Base-by-base conservation (phyloP, 1,140 invertebrate species). In the Lepidurus arcticus region DNA sequence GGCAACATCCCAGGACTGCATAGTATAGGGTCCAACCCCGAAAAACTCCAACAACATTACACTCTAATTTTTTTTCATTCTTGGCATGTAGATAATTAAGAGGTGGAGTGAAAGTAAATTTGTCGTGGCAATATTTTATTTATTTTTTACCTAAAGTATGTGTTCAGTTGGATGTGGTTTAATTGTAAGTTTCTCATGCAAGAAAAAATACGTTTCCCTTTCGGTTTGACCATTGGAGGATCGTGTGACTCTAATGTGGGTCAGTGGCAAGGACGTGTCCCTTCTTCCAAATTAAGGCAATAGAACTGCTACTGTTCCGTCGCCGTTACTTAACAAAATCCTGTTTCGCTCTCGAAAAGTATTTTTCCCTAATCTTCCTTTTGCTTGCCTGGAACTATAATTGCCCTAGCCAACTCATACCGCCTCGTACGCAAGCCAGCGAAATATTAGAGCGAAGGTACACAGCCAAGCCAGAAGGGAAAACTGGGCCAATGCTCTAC, bases 251-350 rank as follows among this genome's bases (percentile, higher is more conserved):
- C 1, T n/a, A 65, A 65, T 65, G 16, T 65, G 8, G 53, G 53
- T 65, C 53, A 65, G 16, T 65, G 53, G 53, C 53, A 65, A 65
- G 53, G 53, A 65, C 53, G 53, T 7, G 53, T 7, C 1, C 53
- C 53, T 9, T 65, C 53, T 65, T 65, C 53, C 53, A 65, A 11
- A 65, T 65, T 65, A 65, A 65, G 53, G 53, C 53, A 65, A 65
- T 21, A 13, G 34, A 13, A 65, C 53, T 65, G 53, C 53, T 65
- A 65, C 53, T 21, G 53, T 65, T 13, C 53, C 13, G 53, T 65
- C n/a, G 9, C 21, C 53, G 53, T 65, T n/a, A 11, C 53, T 65
- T 11, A 21, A 65, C 13, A n/a, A 13, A 65, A 65, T 65, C 9
- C 53, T 65, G 53, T 65, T 65, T 16, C 21, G 16, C 6, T 65